These are phyloP conservation scores for fruit fly (Drosophila melanogaster) DNA, from an alignment of 1,140 invertebrate species.

Conservation along the genomic window DNA sequence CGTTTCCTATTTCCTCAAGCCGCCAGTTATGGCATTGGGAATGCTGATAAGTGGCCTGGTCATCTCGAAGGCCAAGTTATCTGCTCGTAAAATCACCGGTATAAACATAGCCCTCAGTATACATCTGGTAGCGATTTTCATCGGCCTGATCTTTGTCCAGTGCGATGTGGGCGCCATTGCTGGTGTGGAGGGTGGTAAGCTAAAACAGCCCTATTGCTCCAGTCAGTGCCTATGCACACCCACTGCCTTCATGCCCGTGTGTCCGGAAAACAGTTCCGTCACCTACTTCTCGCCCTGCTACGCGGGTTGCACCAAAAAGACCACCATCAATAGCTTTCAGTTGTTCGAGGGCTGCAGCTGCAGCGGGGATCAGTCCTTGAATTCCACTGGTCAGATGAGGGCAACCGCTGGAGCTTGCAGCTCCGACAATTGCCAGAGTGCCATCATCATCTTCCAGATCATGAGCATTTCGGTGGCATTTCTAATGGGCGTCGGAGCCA, in stretches of 20 bases:
- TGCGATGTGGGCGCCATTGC: slow-evolving; percentile 86
- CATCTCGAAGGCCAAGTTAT: slow-evolving; percentile 87
- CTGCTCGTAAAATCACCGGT: slow-evolving; percentile 69
- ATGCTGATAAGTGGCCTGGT: slow-evolving; percentile 87
- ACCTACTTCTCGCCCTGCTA: slow-evolving; percentile 90
- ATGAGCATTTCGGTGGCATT: slow-evolving; percentile 83
- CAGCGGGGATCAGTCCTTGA: slow-evolving; percentile 63
- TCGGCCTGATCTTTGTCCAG: slow-evolving; percentile 87
- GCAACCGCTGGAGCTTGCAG: slow-evolving; percentile 87
- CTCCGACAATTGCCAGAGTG: slow-evolving; percentile 84
- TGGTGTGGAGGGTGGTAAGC: slow-evolving; percentile 84
- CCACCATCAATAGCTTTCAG: slow-evolving; percentile 83
- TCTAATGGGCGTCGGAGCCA: slow-evolving; percentile 84
- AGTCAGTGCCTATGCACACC: slow-evolving; percentile 87
- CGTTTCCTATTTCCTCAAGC: slow-evolving; percentile 86
- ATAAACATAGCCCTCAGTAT: slow-evolving; percentile 85
- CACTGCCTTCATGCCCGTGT: slow-evolving; percentile 88
- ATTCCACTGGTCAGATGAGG: slow-evolving; percentile 22
- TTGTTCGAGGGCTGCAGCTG: slow-evolving; percentile 86
- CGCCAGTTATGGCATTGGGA: slow-evolving; percentile 87
- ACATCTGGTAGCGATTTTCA: slow-evolving; percentile 85
- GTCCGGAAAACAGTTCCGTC: slow-evolving; percentile 85
- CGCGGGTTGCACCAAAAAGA: slow-evolving; percentile 87
- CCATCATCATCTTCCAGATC: slow-evolving; percentile 86
- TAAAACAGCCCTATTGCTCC: slow-evolving; percentile 87